Evolutionary conservation across 1,140 invertebrate genomes (phyloP), one percentile per base, ranked within the genome.

Genomic region (Wasmannia auropunctata): DNA sequence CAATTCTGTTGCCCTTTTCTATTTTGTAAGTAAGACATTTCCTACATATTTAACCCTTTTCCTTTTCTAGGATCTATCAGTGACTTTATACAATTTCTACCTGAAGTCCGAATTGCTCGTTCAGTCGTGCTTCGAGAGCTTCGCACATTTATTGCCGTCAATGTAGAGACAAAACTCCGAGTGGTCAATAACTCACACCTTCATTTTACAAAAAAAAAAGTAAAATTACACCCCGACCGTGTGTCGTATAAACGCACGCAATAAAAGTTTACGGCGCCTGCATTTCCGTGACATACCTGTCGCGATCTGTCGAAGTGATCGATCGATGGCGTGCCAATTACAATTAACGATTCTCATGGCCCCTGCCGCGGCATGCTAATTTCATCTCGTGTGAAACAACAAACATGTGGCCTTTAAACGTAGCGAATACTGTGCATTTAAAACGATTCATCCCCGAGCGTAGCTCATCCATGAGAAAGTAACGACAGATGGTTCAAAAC

Each of bases 321-420:
- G 34, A 25, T 56, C 11, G 51, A n/a, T 37, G 3, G 3, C 16
- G 11, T n/a, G 14, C 34, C 11, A 7, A 56, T 65, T 49, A 22
- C 10, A 46, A 16, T 5, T 46, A 10, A 1, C 67, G 14, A 74
- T 77, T 77, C 11, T 86, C 49, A 80, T 65, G 22, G 16, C 37
- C 11, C 25, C 14, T 19, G 14, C n/a, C 16, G 11, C 7, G 19
- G 25, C 34, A 63, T 63, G 8, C 49, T 85, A 89, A 86, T 89
- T 86, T 91, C 63, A 92, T 93, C 90, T 92, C 91, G 91, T 94
- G 93, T 94, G 94, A 94, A 94, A 94, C 85, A 93, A 92, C 91
- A 88, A 90, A 88, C 93, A 95, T 94, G 92, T 94, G 93, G 92
- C 88, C 91, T 94, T 94, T 93, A 92, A 94, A 93, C 79, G 81